Evolutionary conservation across 2,888 invertebrate genomes (phyloP), one percentile per base, ranked within the genome.

Genomic region (Plagiodera versicolora): DNA sequence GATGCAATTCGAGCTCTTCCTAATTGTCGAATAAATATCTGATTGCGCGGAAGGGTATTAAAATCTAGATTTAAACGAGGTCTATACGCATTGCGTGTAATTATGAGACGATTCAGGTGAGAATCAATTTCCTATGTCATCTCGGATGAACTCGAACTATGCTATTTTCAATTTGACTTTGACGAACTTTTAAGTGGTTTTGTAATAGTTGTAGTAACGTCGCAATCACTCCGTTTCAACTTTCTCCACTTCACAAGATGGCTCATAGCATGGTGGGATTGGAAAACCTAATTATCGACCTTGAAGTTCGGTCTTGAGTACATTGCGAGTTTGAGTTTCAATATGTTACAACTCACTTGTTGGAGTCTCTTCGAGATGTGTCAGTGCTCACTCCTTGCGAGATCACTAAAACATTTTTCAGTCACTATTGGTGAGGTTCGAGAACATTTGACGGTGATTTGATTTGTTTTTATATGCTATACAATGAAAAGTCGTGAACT

Each of bases 1-100:
- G 53, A 35, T 53, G 47, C 58, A 61, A 50, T 64, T 54, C 35
- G 39, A 53, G 60, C 30, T 46, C 49, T 50, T 52, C 32, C 48
- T 64, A 57, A 61, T 57, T 59, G 59, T 65, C 58, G 46, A 57
- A 54, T 64, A 55, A 63, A 63, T 53, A 53, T 60, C 32, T 49
- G 54, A 61, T 58, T 58, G 30, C 1, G 39, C 2, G 9, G 17
- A 52, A 47, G 50, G 14, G 18, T 47, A 54, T 54, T 61, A 54
- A 61, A 61, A 57, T 46, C 14, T n/a, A 52, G 39, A 52, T 52
- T 52, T 52, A 35, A 11, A 35, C n/a, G 9, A 32, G 35, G 2
- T 51, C 18, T 17, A 8, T 4, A 32, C 10, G 35, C 17, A 51
- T 9, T 32, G 32, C 32, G 24, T 24, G 6, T 24, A 24, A 24